phyloP scores from a whole-genome alignment of 1,140 invertebrate species.

The Papilio glaucus region DNA sequence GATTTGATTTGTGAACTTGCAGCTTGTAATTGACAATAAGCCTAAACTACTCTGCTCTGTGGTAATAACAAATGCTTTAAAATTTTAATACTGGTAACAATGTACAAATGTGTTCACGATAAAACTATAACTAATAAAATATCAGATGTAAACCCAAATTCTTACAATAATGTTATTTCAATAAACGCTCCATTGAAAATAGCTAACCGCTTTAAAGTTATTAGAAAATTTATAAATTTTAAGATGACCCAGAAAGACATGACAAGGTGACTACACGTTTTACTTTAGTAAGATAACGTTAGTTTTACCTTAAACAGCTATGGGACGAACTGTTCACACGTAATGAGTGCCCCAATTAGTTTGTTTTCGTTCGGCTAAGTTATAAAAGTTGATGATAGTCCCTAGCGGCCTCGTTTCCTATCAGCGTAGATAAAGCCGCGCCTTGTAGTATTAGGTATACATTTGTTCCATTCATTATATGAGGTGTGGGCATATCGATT shows the following conservation, averaged over 20 bases:
- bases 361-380: constrained; percentile 24
- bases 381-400: constrained; percentile 40
- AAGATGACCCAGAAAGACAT: neutral
- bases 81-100: too few species aligned
- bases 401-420: constrained; percentile 59
- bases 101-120: too few species aligned
- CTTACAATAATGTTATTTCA: too few species aligned
- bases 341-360: constrained; percentile 19
- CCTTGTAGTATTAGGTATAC: constrained; percentile 54
- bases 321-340: neutral
- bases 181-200: too few species aligned
- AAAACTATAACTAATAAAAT: too few species aligned
- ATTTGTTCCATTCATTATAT: neutral
- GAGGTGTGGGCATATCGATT: constrained; percentile 5
- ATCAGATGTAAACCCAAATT: too few species aligned
- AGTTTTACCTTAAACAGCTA: neutral
- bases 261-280: neutral
- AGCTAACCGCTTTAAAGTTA: too few species aligned
- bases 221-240: too few species aligned
- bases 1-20: too few species aligned
- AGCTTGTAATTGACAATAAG: too few species aligned
- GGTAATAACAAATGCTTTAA: too few species aligned
- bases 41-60: too few species aligned
- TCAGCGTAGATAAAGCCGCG: constrained; percentile 59
- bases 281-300: neutral